A percentile compares a stretch with the other conserved stretches of the same genome.
Conservation (phyloP, 2,888 invertebrate species). For the Opisthograptis luteolata region DNA sequence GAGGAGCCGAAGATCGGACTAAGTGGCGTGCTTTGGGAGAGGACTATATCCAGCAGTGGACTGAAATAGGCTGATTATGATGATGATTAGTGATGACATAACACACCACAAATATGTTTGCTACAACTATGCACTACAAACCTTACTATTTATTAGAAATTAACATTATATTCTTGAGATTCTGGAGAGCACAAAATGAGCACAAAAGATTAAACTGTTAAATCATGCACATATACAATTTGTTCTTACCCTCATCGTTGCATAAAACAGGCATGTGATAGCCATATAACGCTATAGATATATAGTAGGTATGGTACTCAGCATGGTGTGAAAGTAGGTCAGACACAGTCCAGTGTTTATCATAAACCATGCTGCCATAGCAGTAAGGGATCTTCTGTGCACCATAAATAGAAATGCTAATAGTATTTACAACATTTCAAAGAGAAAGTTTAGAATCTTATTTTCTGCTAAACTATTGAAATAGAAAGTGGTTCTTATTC, state of each 20-base stretch:
- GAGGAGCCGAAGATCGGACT: no score
- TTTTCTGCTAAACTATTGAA: not conserved
- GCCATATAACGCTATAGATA: not conserved
- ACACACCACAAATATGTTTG: no score
- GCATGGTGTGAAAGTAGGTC: slow-evolving; percentile 4
- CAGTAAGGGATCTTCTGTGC: not conserved
- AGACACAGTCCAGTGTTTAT: not conserved
- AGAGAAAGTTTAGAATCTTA: slow-evolving; percentile 1
- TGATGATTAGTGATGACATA: no score
- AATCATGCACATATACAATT: not conserved
- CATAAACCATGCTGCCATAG: not conserved
- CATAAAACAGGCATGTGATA: not conserved
- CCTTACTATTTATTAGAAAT: no score
- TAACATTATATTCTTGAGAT: no score
- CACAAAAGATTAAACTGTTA: not conserved
- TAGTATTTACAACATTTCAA: not conserved
- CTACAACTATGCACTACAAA: no score
- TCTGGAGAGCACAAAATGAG: no score
- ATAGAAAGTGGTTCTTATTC: not conserved
- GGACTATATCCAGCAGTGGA: no score
- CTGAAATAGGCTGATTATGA: no score
- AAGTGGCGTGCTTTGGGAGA: no score
- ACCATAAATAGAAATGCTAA: slow-evolving; percentile 1
- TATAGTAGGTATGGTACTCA: not conserved
- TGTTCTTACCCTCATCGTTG: not conserved